Evolutionary conservation across 2,888 invertebrate genomes (phyloP).

Genomic region (Cataglyphis cursor): DNA sequence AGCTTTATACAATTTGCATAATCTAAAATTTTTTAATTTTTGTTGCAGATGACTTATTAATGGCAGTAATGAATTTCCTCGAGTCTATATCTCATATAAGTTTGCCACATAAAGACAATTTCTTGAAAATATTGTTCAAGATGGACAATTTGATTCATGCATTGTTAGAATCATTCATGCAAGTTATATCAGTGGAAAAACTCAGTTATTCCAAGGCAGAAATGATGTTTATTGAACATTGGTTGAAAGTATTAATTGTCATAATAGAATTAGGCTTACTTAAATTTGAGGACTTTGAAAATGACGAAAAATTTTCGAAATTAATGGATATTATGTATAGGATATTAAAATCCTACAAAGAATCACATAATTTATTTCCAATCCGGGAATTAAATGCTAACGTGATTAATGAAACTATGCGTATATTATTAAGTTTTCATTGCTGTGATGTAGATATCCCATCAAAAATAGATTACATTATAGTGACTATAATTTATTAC

Average conservation of each 20-base stretch:
- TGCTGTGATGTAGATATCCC: not conserved
- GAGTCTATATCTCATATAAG: not conserved
- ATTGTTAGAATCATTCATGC: constrained; percentile 13
- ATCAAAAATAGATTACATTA: not conserved
- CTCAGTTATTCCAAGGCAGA: not conserved
- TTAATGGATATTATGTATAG: constrained; percentile 2
- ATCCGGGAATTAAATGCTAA: not conserved
- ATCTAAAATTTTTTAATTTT: not conserved
- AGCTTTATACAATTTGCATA: not conserved
- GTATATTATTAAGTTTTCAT: not conserved
- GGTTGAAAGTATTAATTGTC: constrained; percentile 4
- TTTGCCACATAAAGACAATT: not conserved
- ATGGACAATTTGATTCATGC: not conserved
- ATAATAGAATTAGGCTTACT: not conserved
- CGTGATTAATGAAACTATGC: not conserved
- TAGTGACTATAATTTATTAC: not conserved
- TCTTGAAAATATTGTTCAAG: constrained; percentile 4
- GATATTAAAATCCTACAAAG: constrained; percentile 8
- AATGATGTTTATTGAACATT: not conserved
- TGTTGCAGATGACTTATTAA: constrained; percentile 15
- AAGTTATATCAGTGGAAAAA: not conserved
- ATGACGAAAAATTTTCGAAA: not conserved
- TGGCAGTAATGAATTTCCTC: not conserved
- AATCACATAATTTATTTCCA: constrained; percentile 11
- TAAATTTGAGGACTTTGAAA: constrained; percentile 3